Evolutionary conservation across 2,113 vertebrate species (phyloP).

Genomic region (Pycnonotus jocosus): DNA sequence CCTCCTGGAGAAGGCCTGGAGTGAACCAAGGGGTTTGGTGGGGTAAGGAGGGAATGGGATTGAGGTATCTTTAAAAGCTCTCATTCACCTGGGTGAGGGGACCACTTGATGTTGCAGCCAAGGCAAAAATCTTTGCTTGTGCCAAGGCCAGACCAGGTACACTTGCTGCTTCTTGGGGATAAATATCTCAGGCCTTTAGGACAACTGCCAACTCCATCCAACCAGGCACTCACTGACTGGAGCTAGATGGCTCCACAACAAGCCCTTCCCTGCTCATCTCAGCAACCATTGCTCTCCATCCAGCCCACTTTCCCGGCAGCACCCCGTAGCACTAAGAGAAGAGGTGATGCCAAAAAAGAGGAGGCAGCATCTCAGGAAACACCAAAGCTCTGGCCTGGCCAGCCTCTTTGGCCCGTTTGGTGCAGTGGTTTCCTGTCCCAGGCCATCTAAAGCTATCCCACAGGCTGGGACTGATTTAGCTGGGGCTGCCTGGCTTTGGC

Average conservation of each 20-base stretch:
- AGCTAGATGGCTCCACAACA: not conserved
- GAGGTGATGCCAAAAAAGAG: not conserved
- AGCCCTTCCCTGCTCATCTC: not conserved
- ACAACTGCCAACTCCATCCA: not conserved
- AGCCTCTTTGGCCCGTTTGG: not conserved
- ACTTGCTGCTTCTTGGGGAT: not conserved
- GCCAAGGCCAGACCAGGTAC: not conserved
- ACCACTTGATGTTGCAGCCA: not conserved
- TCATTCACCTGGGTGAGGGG: not conserved
- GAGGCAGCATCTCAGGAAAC: not conserved
- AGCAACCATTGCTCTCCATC: not conserved
- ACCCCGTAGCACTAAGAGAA: not conserved
- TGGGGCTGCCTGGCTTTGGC: not conserved
- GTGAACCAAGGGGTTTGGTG: not conserved
- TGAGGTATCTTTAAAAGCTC: not conserved
- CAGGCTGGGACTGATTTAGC: not conserved
- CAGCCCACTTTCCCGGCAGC: not conserved
- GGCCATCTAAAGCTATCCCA: not conserved
- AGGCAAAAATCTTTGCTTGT: not conserved
- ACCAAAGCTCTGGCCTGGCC: not conserved
- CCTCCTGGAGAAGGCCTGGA: not conserved
- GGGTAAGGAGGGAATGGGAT: not conserved
- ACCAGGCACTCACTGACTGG: not conserved
- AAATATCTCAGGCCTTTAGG: not conserved
- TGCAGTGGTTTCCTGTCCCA: not conserved